Base-by-base conservation (phyloP, 2,113 vertebrate genomes). In the Siphamia tubifer region DNA sequence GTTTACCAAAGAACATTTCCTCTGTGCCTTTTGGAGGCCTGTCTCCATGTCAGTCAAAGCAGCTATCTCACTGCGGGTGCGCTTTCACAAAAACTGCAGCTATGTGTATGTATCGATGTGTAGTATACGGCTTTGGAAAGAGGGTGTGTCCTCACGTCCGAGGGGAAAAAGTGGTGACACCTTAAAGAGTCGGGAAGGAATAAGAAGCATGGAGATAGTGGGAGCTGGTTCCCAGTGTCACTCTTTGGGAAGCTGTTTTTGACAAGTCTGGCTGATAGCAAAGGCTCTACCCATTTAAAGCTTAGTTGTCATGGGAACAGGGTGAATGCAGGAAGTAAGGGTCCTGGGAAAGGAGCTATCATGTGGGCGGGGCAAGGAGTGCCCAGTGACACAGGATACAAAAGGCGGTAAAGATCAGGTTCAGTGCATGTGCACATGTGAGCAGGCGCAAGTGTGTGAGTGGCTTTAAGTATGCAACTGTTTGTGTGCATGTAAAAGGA, bases 281-380 rank as follows among this genome's bases (percentile, higher is more conserved):
- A 75, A 68, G 68, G 68, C 78, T 81, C 74, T 70, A 44, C 61
- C 82, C 89, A 77, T 79, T 74, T 77, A 75, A 58, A 79, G 82
- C 79, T 80, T 78, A 77, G 87, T 88, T 85, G 85, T 74, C 90
- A 90, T 83, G 83, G 87, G 82, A 89, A 89, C 82, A 7, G 85
- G 86, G 81, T 87, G 87, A 89, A 91, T 83, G 88, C 88, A 89
- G 89, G 89, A 91, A 90, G 86, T 86, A 48, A 74, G 86, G 86
- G 87, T 90, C 88, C 88, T 91, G 90, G 89, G 89, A 90, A 88
- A 83, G 71, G 67, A 71, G 42, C 86, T 91, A 91, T 92, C 85
- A 71, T 72, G 86, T 88, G 83, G 82, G 89, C 82, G 74, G 88
- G 82, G 84, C 84, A 52, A 87, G 82, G 81, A 86, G 84, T 42